Base-by-base conservation (phyloP, 2,113 vertebrate genomes). In the Phyllopteryx taeniolatus region DNA sequence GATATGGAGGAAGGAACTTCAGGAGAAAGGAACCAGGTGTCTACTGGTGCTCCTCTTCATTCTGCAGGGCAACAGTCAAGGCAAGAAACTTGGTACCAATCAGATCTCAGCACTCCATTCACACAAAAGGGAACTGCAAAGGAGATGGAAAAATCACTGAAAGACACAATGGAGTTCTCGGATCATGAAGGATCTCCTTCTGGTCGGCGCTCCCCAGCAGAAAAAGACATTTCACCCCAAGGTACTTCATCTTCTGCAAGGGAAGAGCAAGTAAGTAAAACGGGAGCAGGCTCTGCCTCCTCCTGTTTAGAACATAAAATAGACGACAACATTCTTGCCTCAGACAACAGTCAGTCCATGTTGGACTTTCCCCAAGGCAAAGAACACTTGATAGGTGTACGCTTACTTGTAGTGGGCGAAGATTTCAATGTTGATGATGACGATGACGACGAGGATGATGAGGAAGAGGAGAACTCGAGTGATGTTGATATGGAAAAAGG, bases 401-500 rank as follows among this genome's bases (percentile, higher is more conserved):
- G 88, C 72, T 70, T 93, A 63, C 70, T 93, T 33, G 90, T 91
- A 5, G 90, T 90, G 44, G 90, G 89, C 42, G 91, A 91, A 68
- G 88, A 92, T 76, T 89, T 89, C 44, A 88, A 77, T n/a, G 83
- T 85, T 47, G 86, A 87, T 74, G 88, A 91, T 60, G 87, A 92
- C 0, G 88, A 86, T 0, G 88, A 90, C 0, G 87, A 87, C 0
- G 85, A 83, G 0, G 87, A 87, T 0, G 88, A 87, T 0, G 93
- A 92, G 14, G 93, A 94, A 57, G 91, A 87, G 44, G 87, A 96
- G 13, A 94, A 92, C 22, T 82, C 67, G 2, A 96, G 95, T 76
- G 97, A 98, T 84, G 93, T 95, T 0, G 96, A 98, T 83, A 65
- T 96, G 78, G 97, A 99, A 79, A 99, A 99, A 80, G 96, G 97